Conservation (phyloP, 1,140 invertebrate genomes). For the Platorchestia sp. region DNA sequence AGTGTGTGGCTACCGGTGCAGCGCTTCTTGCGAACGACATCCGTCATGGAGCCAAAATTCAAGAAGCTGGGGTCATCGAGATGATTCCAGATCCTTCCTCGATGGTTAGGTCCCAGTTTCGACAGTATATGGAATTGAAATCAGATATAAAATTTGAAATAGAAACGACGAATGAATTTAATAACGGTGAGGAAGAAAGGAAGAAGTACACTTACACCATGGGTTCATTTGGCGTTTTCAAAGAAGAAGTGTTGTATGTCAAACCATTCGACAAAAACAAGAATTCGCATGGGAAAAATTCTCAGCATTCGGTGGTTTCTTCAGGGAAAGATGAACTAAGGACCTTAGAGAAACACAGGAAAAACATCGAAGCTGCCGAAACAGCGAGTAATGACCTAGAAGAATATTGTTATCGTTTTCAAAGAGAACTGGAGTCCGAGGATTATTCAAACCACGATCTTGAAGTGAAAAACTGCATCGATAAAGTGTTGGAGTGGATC, state of each 20-base stretch:
- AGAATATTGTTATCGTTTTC: background rate
- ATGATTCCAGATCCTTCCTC: slow-evolving; percentile 18
- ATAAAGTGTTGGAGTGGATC: background rate
- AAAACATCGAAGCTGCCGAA: background rate
- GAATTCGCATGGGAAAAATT: background rate
- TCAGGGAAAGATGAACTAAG: background rate
- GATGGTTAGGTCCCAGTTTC: background rate
- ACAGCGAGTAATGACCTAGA: background rate
- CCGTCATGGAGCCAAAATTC: too few relatives aligned
- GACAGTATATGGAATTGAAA: background rate
- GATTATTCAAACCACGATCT: background rate
- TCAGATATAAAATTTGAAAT: background rate
- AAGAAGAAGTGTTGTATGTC: background rate
- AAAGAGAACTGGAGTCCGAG: background rate
- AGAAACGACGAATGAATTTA: background rate
- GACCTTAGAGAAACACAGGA: background rate
- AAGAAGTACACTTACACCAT: background rate
- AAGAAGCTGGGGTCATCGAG: background rate
- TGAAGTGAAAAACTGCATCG: background rate
- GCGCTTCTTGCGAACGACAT: background rate
- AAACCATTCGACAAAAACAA: background rate
- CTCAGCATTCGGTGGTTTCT: background rate
- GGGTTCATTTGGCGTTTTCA: background rate
- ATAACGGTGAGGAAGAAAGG: background rate
- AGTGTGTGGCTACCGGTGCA: slow-evolving; percentile 10